Conservation (phyloP, 2,888 invertebrate genomes). For the Kryphioiulus occultus region DNA sequence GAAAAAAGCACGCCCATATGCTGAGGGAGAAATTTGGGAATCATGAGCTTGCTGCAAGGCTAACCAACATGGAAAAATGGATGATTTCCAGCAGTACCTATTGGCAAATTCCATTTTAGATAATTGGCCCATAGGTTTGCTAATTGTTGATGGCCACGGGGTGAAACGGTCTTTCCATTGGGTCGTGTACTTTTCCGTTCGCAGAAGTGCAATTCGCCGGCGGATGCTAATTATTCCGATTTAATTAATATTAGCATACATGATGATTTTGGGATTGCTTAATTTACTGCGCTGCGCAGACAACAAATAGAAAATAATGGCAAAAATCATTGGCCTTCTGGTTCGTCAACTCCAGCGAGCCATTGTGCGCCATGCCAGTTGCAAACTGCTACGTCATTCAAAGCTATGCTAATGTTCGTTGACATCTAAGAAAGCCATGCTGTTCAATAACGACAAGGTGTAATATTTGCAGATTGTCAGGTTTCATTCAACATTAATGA, state of each 20-base stretch:
- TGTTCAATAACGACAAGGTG: slow-evolving; percentile 38
- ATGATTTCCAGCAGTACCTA: too few species aligned
- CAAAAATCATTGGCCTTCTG: slow-evolving; percentile 11
- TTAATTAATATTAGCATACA: neutral
- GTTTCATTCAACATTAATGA: slow-evolving; percentile 46
- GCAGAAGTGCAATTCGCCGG: neutral
- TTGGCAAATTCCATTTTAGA: too few species aligned
- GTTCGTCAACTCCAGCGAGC: neutral
- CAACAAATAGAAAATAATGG: slow-evolving; percentile 8
- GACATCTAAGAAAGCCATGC: neutral
- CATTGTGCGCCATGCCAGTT: neutral
- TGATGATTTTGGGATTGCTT: neutral
- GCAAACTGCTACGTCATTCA: slow-evolving; percentile 10
- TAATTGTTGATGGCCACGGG: too few species aligned
- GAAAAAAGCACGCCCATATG: too few species aligned
- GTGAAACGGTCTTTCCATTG: too few species aligned
- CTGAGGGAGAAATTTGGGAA: too few species aligned
- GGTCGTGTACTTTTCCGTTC: too few species aligned
- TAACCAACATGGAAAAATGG: too few species aligned
- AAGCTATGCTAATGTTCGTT: neutral
- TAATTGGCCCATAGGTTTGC: too few species aligned
- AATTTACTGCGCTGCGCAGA: neutral
- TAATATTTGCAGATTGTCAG: slow-evolving; percentile 45
- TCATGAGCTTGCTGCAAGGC: too few species aligned
- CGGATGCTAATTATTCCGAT: slow-evolving; percentile 7